Base-by-base conservation (phyloP, 2,888 invertebrate species). In the Hyposoter didymator region DNA sequence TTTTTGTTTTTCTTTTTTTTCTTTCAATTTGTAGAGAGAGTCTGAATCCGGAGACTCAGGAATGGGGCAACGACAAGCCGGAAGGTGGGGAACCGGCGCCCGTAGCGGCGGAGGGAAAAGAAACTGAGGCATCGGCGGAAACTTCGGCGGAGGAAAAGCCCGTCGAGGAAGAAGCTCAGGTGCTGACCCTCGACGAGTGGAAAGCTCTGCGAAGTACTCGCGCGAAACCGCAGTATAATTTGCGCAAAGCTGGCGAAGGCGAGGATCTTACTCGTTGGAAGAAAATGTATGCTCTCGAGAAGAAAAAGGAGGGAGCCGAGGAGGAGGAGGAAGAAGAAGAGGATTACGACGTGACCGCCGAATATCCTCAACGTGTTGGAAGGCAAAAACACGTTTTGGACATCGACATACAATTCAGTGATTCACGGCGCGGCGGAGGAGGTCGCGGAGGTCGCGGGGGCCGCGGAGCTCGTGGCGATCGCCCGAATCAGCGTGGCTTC, bases 111-210 rank as follows among this genome's bases (percentile, higher is more conserved):
- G 86, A 93, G 28, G 86, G 78, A 81, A 94, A 92, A 88, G 94
- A 93, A 28, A 91, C 91, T 14, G 90, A 89, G 52, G 90, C 91
- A 19, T 87, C 91, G 85, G 92, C 92, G 17, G 94, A 94, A 69
- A 86, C 90, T 70, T 88, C 91, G 4, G 80, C 93, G 12, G 94
- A 93, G 73, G 94, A 95, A 91, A 95, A 94, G 87, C 95, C 92
- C 0, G 95, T 95, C 76, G 97, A 97, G 91, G 97, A 97, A 89
- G 97, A 97, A 94, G 96, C 97, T 73, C 97, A 87, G 91, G 97
- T 97, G 95, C 95, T 99, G 94, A 99, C 99, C 52, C 95, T 99
- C 90, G 99, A 99, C 93, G 99, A 99, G 95, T 99, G 98, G 96
- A 98, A 98, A 94, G 98, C 98, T 82, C 95, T 97, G 91, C 97